Percentiles rank a stretch among this genome's conserved stretches.
phyloP scores from a whole-genome alignment of 2,888 invertebrate species.

The Icerya purchasi region DNA sequence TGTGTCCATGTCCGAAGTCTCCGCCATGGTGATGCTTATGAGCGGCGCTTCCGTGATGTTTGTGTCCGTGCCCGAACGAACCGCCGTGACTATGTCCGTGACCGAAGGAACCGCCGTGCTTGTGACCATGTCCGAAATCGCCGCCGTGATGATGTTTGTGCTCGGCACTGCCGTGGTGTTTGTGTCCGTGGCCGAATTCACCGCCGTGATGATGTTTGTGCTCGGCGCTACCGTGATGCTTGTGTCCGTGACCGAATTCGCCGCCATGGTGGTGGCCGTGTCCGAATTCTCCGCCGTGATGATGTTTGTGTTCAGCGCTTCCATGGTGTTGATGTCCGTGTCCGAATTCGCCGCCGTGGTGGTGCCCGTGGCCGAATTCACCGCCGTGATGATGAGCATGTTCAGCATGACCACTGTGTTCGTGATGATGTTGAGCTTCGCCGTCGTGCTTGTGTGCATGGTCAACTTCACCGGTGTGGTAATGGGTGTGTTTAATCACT shows the following conservation, averaged over 20 bases:
- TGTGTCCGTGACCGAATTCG: conserved; percentile 19
- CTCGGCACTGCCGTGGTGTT: conserved; percentile 19
- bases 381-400: conserved; percentile 20
- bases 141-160: conserved; percentile 20
- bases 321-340: conserved; percentile 19
- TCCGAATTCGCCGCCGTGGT: conserved; percentile 19
- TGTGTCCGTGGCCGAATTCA: conserved; percentile 19
- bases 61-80: conserved; percentile 16
- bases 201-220: conserved; percentile 20
- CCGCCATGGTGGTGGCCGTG: conserved; percentile 17
- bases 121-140: conserved; percentile 13
- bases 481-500: conserved; percentile 19
- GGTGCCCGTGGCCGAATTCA: conserved; percentile 19
- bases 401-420: conserved; percentile 20
- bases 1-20: conserved; percentile 13
- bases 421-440: conserved; percentile 19
- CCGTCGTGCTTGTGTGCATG: conserved; percentile 19
- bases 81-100: conserved; percentile 39
- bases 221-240: conserved; percentile 19
- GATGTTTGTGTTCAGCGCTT: conserved; percentile 19
- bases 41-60: conserved; percentile 12
- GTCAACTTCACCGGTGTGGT: conserved; percentile 18
- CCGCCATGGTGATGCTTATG: conserved; percentile 15
- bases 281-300: conserved; percentile 16
- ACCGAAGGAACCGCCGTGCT: conserved; percentile 40